Percentiles rank a stretch among this genome's conserved stretches.
Conservation (phyloP, 2,113 vertebrate genomes). For the Actinemys pallida region DNA sequence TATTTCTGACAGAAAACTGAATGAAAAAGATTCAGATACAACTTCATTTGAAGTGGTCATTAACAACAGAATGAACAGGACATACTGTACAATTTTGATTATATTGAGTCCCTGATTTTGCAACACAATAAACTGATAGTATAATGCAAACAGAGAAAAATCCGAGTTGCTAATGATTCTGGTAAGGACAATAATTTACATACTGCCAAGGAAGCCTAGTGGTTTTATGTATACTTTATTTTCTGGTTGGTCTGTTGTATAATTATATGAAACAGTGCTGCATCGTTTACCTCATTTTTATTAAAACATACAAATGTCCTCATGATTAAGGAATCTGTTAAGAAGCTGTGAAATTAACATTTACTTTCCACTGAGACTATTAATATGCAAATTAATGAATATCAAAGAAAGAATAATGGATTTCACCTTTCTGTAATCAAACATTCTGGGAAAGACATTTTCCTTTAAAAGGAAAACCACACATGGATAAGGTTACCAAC, state of each 20-base stretch:
- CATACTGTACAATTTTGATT: not conserved
- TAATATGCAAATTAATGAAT: conserved; percentile 68
- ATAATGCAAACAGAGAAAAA: not conserved
- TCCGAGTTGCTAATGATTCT: not conserved
- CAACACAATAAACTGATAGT: not conserved
- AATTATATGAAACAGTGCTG: conserved; percentile 12
- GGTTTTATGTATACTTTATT: not conserved
- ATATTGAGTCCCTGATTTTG: not conserved
- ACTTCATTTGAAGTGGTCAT: not conserved
- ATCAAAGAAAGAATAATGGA: conserved; percentile 46
- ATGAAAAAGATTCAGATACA: not conserved
- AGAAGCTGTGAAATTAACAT: conserved; percentile 66
- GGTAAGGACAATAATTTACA: not conserved
- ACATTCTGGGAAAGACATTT: conserved; percentile 51
- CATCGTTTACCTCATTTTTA: conserved; percentile 17
- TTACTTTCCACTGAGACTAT: conserved; percentile 51
- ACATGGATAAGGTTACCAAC: not conserved
- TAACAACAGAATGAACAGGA: not conserved
- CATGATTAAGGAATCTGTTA: conserved; percentile 56
- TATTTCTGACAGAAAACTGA: not conserved
- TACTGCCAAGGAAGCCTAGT: not conserved
- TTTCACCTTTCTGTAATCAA: conserved; percentile 69
- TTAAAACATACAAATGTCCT: conserved; percentile 57
- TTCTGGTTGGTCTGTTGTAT: not conserved
- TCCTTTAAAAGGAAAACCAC: conserved; percentile 4